These are phyloP conservation scores for Patella pellucida DNA, from an alignment of 2,888 invertebrate species.

Conservation along the genomic window DNA sequence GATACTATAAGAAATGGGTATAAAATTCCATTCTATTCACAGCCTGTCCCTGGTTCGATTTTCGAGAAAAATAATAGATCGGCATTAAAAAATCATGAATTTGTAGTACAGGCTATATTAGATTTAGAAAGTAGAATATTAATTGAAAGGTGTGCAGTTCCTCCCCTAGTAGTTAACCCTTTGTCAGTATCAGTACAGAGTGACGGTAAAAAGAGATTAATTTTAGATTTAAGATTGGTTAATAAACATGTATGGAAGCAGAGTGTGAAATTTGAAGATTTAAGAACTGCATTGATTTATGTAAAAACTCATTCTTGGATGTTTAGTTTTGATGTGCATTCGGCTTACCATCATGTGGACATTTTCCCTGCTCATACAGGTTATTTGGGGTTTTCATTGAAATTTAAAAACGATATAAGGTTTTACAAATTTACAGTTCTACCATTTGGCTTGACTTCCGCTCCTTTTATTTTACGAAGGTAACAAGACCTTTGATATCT, in stretches of 20 bases:
- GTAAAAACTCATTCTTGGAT: not conserved
- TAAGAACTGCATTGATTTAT: not conserved
- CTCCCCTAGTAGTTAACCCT: not conserved
- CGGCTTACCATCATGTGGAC: not conserved
- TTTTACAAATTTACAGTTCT: slow-evolving; percentile 1
- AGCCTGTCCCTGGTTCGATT: too few relatives aligned
- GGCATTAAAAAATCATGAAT: too few relatives aligned
- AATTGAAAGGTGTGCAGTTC: not conserved
- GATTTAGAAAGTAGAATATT: too few relatives aligned
- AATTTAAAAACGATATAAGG: not conserved
- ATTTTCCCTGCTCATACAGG: not conserved
- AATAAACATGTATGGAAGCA: slow-evolving; percentile 2
- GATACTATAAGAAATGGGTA: too few relatives aligned
- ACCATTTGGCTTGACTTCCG: not conserved
- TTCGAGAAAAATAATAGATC: too few relatives aligned
- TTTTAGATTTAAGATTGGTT: slow-evolving; percentile 2
- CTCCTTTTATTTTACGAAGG: not conserved
- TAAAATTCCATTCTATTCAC: too few relatives aligned
- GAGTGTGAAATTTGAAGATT: not conserved
- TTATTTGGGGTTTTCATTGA: not conserved
- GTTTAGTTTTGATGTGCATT: not conserved
- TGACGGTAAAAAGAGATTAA: not conserved
- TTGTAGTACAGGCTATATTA: too few relatives aligned
- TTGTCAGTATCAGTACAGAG: not conserved
- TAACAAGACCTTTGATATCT: not conserved